Conservation (phyloP, 2,797 vertebrate genomes). For the Coregonus ussuriensis region DNA sequence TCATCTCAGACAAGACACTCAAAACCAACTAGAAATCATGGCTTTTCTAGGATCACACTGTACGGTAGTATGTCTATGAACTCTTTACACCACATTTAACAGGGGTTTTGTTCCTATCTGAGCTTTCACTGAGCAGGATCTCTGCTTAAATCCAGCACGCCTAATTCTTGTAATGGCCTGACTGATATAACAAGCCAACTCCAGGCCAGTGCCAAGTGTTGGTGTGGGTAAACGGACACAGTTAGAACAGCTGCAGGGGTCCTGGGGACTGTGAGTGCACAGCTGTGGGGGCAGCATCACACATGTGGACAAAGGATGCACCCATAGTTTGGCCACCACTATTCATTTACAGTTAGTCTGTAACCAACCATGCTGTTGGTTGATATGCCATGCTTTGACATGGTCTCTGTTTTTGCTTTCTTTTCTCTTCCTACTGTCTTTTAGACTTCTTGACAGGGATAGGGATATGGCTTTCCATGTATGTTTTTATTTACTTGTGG, state of each 20-base stretch:
- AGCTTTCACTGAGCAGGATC: slow-evolving; percentile 17
- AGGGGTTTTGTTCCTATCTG: neutral
- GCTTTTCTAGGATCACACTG: neutral
- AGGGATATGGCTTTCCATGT: neutral
- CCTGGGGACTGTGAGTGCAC: slow-evolving; percentile 61
- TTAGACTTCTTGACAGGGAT: neutral
- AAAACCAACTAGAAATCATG: slow-evolving; percentile 18
- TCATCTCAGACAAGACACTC: slow-evolving; percentile 30
- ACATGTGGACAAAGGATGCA: slow-evolving; percentile 62
- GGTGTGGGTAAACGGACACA: slow-evolving; percentile 54
- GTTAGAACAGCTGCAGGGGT: slow-evolving; percentile 69
- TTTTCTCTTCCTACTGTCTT: neutral
- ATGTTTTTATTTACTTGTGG: neutral
- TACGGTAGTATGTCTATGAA: neutral
- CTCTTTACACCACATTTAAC: neutral
- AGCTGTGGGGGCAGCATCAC: slow-evolving; percentile 60
- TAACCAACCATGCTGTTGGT: slow-evolving; percentile 41
- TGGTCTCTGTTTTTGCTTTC: neutral
- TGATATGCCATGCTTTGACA: slow-evolving; percentile 23
- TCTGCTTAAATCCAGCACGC: slow-evolving; percentile 22
- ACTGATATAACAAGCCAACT: slow-evolving; percentile 38
- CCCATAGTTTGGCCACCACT: slow-evolving; percentile 33
- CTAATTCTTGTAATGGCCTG: slow-evolving; percentile 9
- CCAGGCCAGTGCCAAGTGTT: slow-evolving; percentile 33
- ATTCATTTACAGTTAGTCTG: slow-evolving; percentile 28